A percentile compares a stretch with the other conserved stretches of the same genome.
Evolutionary conservation across 2,113 vertebrate genomes (phyloP).

Genomic region (Labrus mixtus): DNA sequence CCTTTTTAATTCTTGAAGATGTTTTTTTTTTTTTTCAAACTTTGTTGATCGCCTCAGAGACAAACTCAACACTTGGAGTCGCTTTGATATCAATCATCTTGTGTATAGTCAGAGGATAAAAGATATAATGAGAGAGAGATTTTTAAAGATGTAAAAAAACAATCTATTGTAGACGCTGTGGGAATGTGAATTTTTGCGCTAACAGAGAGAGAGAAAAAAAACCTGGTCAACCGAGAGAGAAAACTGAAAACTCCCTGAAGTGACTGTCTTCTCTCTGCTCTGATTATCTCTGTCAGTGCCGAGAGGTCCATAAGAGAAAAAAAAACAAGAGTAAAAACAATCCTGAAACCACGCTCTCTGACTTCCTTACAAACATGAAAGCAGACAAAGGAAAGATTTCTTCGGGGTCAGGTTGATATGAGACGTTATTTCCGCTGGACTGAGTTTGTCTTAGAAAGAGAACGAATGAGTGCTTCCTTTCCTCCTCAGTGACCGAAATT

Average conservation of each 20-base stretch:
- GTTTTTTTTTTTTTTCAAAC: neutral
- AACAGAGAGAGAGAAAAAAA: slow-evolving; percentile 5
- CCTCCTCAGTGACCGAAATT: neutral
- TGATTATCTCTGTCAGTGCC: slow-evolving; percentile 46
- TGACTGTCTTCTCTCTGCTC: slow-evolving; percentile 54
- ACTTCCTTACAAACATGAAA: slow-evolving; percentile 18
- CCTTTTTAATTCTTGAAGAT: neutral
- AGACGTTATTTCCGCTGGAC: slow-evolving; percentile 28
- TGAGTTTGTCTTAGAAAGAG: slow-evolving; percentile 6
- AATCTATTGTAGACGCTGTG: neutral
- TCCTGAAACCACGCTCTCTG: slow-evolving; percentile 21
- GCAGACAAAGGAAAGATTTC: neutral
- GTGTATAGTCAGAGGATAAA: neutral
- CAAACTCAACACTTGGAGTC: neutral
- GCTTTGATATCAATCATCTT: neutral
- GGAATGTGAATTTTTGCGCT: neutral
- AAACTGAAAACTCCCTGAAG: slow-evolving; percentile 19
- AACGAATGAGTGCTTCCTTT: slow-evolving; percentile 6
- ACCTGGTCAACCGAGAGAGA: slow-evolving; percentile 2
- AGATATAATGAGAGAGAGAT: neutral
- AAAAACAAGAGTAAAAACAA: neutral
- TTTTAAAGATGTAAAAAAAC: neutral
- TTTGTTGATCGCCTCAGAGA: neutral
- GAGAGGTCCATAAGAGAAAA: slow-evolving; percentile 42
- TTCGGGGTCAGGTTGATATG: neutral